Evolutionary conservation across 35 echinoderm and acorn worm genomes (phyloP).

Genomic region (Ophioderma brevispina): DNA sequence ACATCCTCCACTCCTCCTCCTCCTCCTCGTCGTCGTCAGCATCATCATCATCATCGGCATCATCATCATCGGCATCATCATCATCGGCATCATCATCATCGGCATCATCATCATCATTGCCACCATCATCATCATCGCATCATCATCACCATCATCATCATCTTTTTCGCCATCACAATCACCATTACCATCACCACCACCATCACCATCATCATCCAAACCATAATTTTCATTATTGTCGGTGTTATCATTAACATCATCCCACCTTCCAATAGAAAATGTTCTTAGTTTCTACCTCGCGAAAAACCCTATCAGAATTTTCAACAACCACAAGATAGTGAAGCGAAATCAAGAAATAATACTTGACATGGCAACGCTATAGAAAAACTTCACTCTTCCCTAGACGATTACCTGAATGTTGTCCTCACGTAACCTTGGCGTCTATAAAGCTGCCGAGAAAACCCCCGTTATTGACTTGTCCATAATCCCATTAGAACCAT

Average conservation of each 20-base stretch:
- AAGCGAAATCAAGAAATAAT: background rate
- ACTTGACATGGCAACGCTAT: background rate
- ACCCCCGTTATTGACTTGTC: background rate
- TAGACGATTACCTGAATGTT: background rate
- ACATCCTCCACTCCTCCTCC: too few relatives aligned
- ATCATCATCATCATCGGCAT: background rate
- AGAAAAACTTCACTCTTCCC: background rate
- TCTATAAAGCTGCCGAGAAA: background rate
- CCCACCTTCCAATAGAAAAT: background rate
- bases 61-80: constrained; percentile 20
- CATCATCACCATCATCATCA: too few relatives aligned
- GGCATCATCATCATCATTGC: background rate
- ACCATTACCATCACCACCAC: too few relatives aligned
- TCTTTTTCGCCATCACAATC: too few relatives aligned
- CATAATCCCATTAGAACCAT: constrained; percentile 10
- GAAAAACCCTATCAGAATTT: background rate
- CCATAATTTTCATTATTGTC: too few relatives aligned
- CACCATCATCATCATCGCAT: too few relatives aligned
- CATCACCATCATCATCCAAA: too few relatives aligned
- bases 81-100: constrained; percentile 10
- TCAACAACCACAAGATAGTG: too few relatives aligned
- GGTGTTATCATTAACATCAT: background rate
- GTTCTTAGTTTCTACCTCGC: background rate
- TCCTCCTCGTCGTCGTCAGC: constrained; percentile 26
- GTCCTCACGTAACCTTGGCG: constrained; percentile 4